Conservation (phyloP, 2,888 invertebrate genomes). For the Athrips mouffetella region DNA sequence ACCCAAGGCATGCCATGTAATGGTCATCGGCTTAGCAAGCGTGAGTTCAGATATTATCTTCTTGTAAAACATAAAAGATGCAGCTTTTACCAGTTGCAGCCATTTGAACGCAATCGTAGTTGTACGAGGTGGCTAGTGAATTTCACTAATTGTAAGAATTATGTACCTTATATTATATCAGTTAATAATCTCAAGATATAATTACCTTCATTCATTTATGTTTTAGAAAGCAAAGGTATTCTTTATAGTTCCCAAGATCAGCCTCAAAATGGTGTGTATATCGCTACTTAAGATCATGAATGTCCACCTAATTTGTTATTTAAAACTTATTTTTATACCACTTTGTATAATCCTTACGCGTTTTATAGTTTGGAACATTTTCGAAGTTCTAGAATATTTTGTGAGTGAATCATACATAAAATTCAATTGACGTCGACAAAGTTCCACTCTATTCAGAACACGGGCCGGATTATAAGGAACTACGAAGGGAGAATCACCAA, state of each 20-base stretch:
- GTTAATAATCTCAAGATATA: slow-evolving; percentile 68
- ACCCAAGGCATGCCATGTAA: slow-evolving; percentile 48
- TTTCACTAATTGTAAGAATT: slow-evolving; percentile 49
- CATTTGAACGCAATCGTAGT: too few species aligned
- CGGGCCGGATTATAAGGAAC: too few species aligned
- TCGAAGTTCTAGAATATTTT: too few species aligned
- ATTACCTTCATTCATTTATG: not conserved
- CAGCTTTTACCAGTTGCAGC: not conserved
- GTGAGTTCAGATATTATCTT: too few species aligned
- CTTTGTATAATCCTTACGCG: too few species aligned
- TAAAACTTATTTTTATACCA: slow-evolving; percentile 55
- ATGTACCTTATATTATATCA: slow-evolving; percentile 59
- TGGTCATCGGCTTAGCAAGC: slow-evolving; percentile 42
- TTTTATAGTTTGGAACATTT: too few species aligned
- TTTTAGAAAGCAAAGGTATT: slow-evolving; percentile 3
- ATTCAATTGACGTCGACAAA: too few species aligned
- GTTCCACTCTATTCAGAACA: too few species aligned
- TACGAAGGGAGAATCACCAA: slow-evolving; percentile 56
- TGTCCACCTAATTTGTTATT: slow-evolving; percentile 2
- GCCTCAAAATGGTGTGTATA: slow-evolving; percentile 14
- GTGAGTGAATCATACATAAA: too few species aligned
- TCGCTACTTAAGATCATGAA: slow-evolving; percentile 1
- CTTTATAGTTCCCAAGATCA: slow-evolving; percentile 8
- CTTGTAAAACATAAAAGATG: too few species aligned
- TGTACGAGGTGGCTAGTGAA: slow-evolving; percentile 48